Evolutionary conservation across 2,113 vertebrate genomes (phyloP).

Genomic region (Sakesphorus luctuosus): DNA sequence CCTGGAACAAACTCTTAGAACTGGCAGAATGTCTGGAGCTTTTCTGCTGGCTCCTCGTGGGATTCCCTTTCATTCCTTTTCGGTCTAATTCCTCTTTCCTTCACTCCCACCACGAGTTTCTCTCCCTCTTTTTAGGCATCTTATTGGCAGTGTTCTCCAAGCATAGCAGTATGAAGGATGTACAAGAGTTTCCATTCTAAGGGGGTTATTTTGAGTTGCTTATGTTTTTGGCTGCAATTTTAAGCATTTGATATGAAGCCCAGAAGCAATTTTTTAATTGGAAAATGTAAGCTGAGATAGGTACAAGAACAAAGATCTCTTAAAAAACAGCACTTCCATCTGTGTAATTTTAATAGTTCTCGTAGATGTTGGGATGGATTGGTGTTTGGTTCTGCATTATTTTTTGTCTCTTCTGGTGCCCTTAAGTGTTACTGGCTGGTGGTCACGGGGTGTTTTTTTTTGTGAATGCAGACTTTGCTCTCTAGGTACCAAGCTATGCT

Average conservation of each 20-base stretch:
- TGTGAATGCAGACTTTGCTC: not conserved
- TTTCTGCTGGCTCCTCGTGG: conserved; percentile 31
- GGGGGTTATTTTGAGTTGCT: conserved; percentile 56
- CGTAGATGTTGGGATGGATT: not conserved
- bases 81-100: conserved; percentile 26
- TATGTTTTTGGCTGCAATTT: conserved; percentile 56
- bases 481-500: not conserved
- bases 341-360: not conserved
- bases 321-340: not conserved
- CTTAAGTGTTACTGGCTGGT: not conserved
- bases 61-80: conserved; percentile 62
- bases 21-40: conserved; percentile 35
- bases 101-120: conserved; percentile 45
- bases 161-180: conserved; percentile 22
- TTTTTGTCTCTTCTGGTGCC: not conserved
- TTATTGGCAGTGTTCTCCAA: conserved; percentile 38
- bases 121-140: conserved; percentile 50
- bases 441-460: not conserved
- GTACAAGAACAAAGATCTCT: conserved; percentile 42
- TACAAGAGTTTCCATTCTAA: conserved; percentile 34
- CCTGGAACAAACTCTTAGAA: conserved; percentile 54
- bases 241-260: conserved; percentile 54
- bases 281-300: conserved; percentile 45
- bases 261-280: conserved; percentile 66
- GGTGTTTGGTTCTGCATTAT: not conserved